Base-by-base conservation (phyloP, 35 echinoderm and acorn worm species). In the Holothuria glaberrima region DNA sequence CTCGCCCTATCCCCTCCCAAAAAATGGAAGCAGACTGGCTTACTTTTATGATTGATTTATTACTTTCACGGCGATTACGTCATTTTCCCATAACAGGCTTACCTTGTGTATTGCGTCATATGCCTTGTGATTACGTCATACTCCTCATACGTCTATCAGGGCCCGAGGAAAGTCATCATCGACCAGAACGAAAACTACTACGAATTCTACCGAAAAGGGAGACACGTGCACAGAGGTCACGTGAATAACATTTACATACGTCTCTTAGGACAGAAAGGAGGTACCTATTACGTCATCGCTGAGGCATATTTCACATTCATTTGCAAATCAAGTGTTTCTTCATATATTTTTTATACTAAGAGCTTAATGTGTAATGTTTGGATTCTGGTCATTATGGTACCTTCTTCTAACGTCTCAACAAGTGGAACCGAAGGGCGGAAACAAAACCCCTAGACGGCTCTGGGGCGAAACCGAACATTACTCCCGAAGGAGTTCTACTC, bases 201-300 rank as follows among this genome's bases (percentile, higher is more conserved):
- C 34, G 71, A 80, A 1, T 91, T 98, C 66, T 56, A 90, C 34
- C 89, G 71, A 13, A 89, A 81, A 22, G 76, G 80, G 17, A 24
- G 75, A 36, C 81, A 88, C 12, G 52, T 92, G 5, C 94, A 98
- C 74, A 83, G 81, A 35, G 95, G 95, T 19, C 93, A 94, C 28
- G 68, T 98, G 19, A 92, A 98, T 86, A 98, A 98, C 44, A 92
- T 98, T 35, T 98, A 98, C 41, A 94, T 98, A 30, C 86, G 95
- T 12, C 88, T 98, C 5, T 77, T 92, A 17, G 95, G 95, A 21
- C 95, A 92, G 56, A 98, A 98, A 59, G 91, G 95, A 57, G 95
- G 95, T 92, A 54, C 9, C 9, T 5, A 5, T 17, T 54, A 54
- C 50, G 50, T 54, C 50, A 54, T 54, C 13, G 13, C 9, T 54